A percentile compares a stretch with the other conserved stretches of the same genome.
These are phyloP conservation scores for Scopus umbretta DNA, from an alignment of 2,113 vertebrate species.

Conservation along the genomic window DNA sequence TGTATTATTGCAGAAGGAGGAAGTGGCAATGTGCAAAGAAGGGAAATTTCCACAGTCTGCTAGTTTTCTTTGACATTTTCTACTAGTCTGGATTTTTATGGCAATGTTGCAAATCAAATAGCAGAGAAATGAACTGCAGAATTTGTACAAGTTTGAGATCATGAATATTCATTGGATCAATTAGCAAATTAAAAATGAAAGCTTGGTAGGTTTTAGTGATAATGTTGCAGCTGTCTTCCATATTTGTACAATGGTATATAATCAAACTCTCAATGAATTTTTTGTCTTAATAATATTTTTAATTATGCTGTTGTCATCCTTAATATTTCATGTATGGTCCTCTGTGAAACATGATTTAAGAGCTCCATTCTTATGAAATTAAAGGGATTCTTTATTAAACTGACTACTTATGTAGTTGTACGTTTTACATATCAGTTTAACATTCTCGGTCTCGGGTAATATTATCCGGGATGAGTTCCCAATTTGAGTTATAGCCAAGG, in stretches of 20 bases:
- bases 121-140: background rate
- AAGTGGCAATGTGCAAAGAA: background rate
- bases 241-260: background rate
- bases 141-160: background rate
- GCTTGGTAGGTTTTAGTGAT: background rate
- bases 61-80: background rate
- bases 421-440: background rate
- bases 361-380: background rate
- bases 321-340: background rate
- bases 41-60: background rate
- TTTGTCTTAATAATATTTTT: background rate
- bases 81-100: background rate
- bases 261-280: slow-evolving; percentile 3
- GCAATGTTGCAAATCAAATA: background rate
- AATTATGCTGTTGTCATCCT: background rate
- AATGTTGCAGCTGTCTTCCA: background rate
- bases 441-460: background rate
- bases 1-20: background rate
- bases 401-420: background rate
- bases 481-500: background rate
- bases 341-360: background rate
- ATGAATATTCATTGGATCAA: slow-evolving; percentile 14
- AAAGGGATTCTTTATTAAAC: background rate
- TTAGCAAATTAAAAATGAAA: slow-evolving; percentile 1
- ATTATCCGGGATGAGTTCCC: background rate